These are phyloP conservation scores for Moxostoma hubbsi DNA, from an alignment of 2,797 vertebrate genomes.

Conservation along the genomic window DNA sequence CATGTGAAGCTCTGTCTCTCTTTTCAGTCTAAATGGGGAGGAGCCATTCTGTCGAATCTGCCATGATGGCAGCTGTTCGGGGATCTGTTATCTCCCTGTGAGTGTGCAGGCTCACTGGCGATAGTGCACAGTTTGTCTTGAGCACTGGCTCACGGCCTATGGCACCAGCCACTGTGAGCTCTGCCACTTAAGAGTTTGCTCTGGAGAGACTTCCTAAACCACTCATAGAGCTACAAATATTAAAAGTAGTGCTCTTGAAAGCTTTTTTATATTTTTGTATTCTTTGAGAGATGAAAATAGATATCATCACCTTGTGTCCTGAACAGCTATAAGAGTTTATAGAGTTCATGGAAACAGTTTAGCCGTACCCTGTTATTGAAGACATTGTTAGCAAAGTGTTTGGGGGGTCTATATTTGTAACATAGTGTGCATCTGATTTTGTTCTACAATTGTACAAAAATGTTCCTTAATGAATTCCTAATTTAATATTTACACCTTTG, in stretches of 20 bases:
- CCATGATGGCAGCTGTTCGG: constrained; percentile 64
- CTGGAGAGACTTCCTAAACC: constrained; percentile 72
- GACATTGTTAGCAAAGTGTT: too few relatives aligned
- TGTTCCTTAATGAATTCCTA: too few relatives aligned
- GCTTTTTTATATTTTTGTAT: too few relatives aligned
- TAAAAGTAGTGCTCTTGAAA: background rate
- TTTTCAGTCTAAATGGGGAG: constrained; percentile 58
- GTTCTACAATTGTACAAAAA: too few relatives aligned
- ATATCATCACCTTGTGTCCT: too few relatives aligned
- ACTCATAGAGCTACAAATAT: constrained; percentile 67
- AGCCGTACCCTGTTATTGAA: too few relatives aligned
- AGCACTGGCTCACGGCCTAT: constrained; percentile 74
- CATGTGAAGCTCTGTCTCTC: constrained; percentile 9
- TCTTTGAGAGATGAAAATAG: too few relatives aligned
- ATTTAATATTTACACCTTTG: too few relatives aligned
- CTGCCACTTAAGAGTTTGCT: constrained; percentile 71
- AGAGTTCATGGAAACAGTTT: too few relatives aligned
- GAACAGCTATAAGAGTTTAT: too few relatives aligned
- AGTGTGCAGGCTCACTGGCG: constrained; percentile 73
- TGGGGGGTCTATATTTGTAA: too few relatives aligned
- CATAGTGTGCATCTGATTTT: too few relatives aligned
- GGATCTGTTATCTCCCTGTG: constrained; percentile 73
- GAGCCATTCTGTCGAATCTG: constrained; percentile 77
- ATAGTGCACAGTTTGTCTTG: constrained; percentile 74
- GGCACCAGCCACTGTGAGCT: constrained; percentile 76